phyloP scores from a whole-genome alignment of 2,113 vertebrate genomes.

The Spermophilus dauricus region DNA sequence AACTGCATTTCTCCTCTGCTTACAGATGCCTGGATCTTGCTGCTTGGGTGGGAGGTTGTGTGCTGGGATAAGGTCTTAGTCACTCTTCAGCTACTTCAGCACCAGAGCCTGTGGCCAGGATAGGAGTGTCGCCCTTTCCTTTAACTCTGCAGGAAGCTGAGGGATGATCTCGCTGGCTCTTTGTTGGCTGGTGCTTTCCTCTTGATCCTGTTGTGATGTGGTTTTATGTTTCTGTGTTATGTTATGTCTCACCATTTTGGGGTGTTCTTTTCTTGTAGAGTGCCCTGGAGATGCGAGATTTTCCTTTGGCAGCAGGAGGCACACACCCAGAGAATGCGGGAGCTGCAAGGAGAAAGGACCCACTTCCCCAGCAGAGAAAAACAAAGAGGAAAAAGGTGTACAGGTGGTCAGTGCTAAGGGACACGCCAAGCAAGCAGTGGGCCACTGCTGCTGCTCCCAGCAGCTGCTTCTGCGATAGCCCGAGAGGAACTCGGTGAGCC shows the following conservation, averaged over 20 bases:
- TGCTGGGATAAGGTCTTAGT: not conserved
- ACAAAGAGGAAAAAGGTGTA: conserved; percentile 92
- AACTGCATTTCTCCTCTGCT: not conserved
- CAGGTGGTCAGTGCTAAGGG: conserved; percentile 89
- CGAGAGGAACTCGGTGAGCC: conserved; percentile 91
- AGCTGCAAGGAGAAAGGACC: conserved; percentile 92
- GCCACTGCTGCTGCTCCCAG: conserved; percentile 84
- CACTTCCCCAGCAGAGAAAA: conserved; percentile 92
- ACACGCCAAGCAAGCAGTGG: conserved; percentile 83
- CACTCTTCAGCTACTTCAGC: not conserved
- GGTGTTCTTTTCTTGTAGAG: conserved; percentile 84
- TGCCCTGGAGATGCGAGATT: conserved; percentile 95
- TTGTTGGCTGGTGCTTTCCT: not conserved
- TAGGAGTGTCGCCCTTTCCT: not conserved
- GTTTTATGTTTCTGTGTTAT: conserved; percentile 64
- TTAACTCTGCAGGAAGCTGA: not conserved
- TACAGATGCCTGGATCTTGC: not conserved
- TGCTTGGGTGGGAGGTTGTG: not conserved
- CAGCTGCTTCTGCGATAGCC: conserved; percentile 79
- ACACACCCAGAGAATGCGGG: conserved; percentile 93
- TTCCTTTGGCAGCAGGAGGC: conserved; percentile 92
- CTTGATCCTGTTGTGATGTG: conserved; percentile 3
- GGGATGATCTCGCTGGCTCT: not conserved
- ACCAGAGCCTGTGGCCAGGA: not conserved
- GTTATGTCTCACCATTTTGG: conserved; percentile 46